phyloP scores from a whole-genome alignment of 2,113 vertebrate genomes.

The Clarias magur region DNA sequence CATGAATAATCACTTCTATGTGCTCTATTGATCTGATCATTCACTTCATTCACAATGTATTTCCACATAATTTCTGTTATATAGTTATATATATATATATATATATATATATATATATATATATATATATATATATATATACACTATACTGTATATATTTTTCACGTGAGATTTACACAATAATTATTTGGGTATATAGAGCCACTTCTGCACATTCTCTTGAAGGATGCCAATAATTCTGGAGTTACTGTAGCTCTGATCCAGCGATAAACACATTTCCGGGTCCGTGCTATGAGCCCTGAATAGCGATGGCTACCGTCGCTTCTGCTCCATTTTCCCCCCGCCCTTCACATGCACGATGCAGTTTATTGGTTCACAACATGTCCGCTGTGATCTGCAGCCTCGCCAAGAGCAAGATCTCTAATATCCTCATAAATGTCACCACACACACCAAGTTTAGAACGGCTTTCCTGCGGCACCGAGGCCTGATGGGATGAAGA shows the following conservation, averaged over 20 bases:
- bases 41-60: too few relatives aligned
- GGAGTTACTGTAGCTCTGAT: background rate
- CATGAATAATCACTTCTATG: background rate
- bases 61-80: too few relatives aligned
- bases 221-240: background rate
- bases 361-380: background rate
- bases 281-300: background rate
- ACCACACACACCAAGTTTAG: slow-evolving; percentile 43
- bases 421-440: slow-evolving; percentile 43
- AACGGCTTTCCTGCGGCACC: slow-evolving; percentile 14
- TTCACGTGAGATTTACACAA: background rate
- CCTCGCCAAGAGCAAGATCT: slow-evolving; percentile 17
- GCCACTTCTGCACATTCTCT: background rate
- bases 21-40: too few relatives aligned
- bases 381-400: slow-evolving; percentile 29
- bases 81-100: too few relatives aligned
- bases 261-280: background rate
- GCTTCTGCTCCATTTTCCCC: background rate
- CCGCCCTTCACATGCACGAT: background rate
- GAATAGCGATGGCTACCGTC: too few relatives aligned
- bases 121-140: too few relatives aligned
- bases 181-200: background rate
- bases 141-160: background rate
- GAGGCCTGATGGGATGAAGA: slow-evolving; percentile 39
- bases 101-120: too few relatives aligned